Base-by-base conservation (phyloP, 1,140 invertebrate genomes). In the Branchinecta lindahli region DNA sequence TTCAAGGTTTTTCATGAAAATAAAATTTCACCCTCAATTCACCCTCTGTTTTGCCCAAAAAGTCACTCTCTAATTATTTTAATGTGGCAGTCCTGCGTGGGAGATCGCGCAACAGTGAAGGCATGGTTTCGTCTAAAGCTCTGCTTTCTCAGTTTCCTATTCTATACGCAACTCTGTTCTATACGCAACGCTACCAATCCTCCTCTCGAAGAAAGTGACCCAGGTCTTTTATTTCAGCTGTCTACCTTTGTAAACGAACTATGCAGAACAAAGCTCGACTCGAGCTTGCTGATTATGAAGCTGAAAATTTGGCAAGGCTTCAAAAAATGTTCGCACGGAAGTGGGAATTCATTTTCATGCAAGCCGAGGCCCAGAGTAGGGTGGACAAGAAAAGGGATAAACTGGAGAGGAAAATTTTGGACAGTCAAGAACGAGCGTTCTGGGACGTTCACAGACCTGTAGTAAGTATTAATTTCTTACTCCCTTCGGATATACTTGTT, bases 271-370 rank as follows among this genome's bases (percentile, higher is more conserved):
- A 99, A 80, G 94, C 96, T 7, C 83, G 96, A 67, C 80, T 99
- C 68, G 96, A 98, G 79, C 81, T 99, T 74, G 95, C 96, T 0
- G 94, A 98, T 80, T 99, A 98, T 78, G 96, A 99, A 78, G 94
- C 96, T 1, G 96, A 99, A 78, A 98, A 97, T 77, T 81, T 99
- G 68, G 95, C 96, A 3, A 83, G 94, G 70, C 81, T 99, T 46
- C 96, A 99, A 81, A 99, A 99, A 83, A 97, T 98, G 91, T 98
- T 99, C 79, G 95, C 92, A 15, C 82, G 96, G 52, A 99, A 99
- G 80, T 99, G 96, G 96, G 96, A 99, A 81, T 98, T 99, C 78
- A 98, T 99, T 73, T 98, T 96, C 79, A 98, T 99, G 94, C 96
- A 99, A 82, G 89, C 88, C 0, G 88, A 89, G 78, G 75, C 76